Percentiles rank a stretch among this genome's conserved stretches.
Evolutionary conservation across 2,888 invertebrate genomes (phyloP).

Genomic region (Gasteruption jaculator): DNA sequence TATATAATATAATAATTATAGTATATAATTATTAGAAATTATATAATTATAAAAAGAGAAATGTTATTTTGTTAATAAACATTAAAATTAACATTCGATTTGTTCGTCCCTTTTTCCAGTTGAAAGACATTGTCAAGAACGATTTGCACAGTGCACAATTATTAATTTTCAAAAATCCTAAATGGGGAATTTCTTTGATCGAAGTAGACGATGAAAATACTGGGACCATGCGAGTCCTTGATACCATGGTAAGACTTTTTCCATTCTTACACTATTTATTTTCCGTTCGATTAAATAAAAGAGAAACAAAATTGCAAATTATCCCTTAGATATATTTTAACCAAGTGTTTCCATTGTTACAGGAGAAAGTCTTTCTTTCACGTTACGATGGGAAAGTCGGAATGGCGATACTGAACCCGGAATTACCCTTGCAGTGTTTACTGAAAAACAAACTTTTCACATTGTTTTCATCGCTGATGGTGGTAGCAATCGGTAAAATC

Average conservation of each 20-base stretch:
- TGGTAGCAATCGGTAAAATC: conserved; percentile 51
- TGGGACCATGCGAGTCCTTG: conserved; percentile 36
- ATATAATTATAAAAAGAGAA: too few relatives aligned
- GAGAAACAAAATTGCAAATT: conserved; percentile 9
- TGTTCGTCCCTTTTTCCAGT: conserved; percentile 41
- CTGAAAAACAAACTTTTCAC: conserved; percentile 60
- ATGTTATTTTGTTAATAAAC: not conserved
- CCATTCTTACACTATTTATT: conserved; percentile 12
- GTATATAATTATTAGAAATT: conserved; percentile 4
- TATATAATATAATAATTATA: conserved; percentile 1
- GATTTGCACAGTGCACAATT: conserved; percentile 66
- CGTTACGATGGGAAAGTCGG: conserved; percentile 57
- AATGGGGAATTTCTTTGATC: conserved; percentile 68
- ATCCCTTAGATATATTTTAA: conserved; percentile 7
- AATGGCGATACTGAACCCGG: conserved; percentile 58
- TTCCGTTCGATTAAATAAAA: too few relatives aligned
- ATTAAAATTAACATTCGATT: not conserved
- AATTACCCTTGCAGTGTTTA: conserved; percentile 61
- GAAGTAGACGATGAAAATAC: conserved; percentile 45
- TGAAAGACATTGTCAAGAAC: conserved; percentile 51
- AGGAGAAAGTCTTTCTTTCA: conserved; percentile 57
- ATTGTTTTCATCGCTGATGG: conserved; percentile 50
- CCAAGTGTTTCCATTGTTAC: conserved; percentile 26
- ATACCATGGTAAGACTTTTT: conserved; percentile 48
- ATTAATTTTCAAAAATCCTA: conserved; percentile 65